phyloP scores from a whole-genome alignment of 2,888 invertebrate genomes.

The Timema podura region DNA sequence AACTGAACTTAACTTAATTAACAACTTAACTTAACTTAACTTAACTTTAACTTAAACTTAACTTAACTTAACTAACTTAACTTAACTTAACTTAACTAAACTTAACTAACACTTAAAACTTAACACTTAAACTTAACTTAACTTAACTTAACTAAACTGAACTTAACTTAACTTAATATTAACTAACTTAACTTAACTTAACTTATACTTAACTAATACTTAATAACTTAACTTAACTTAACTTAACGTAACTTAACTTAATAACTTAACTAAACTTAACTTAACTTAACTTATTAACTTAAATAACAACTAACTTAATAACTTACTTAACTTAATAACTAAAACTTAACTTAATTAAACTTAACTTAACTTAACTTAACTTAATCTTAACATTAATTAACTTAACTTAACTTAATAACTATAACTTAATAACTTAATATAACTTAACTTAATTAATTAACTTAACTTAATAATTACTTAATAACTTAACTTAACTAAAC shows the following conservation, averaged over 20 bases:
- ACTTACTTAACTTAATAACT: too few species aligned
- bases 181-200: background rate
- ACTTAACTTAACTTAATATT: constrained; percentile 8
- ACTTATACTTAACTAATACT: background rate
- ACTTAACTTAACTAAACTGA: background rate
- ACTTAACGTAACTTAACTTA: too few species aligned
- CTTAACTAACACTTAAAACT: constrained; percentile 7
- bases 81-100: constrained; percentile 5
- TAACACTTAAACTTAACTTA: constrained; percentile 2
- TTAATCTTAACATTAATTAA: background rate
- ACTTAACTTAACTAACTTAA: too few species aligned
- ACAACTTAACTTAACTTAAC: too few species aligned
- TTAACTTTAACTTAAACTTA: too few species aligned
- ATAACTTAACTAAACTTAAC: constrained; percentile 4
- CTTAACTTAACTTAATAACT: constrained; percentile 5
- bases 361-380: background rate
- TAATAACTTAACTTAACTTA: constrained; percentile 2
- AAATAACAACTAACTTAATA: too few species aligned
- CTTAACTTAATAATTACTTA: background rate
- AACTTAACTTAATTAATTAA: constrained; percentile 10
- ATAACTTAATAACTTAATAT: constrained; percentile 2
- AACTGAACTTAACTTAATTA: too few species aligned
- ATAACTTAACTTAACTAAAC: background rate
- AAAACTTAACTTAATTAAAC: background rate
- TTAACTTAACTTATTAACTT: too few species aligned